These are phyloP conservation scores for Falco columbarius DNA, from an alignment of 2,797 vertebrate genomes.

Conservation along the genomic window DNA sequence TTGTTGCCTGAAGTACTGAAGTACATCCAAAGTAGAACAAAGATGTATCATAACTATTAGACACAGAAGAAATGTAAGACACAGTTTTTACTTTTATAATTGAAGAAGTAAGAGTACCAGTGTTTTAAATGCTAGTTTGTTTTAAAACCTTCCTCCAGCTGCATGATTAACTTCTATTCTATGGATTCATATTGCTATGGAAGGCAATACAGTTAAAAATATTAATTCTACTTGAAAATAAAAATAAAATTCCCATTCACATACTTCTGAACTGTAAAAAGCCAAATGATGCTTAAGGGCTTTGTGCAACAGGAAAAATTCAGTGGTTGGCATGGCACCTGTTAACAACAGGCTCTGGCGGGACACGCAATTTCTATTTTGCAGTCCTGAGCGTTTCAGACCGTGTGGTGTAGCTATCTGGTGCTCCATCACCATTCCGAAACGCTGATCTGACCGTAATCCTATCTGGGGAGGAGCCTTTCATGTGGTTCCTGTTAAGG, in stretches of 20 bases:
- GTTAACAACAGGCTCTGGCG: not conserved
- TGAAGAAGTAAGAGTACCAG: not conserved
- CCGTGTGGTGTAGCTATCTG: not conserved
- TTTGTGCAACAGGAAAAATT: not conserved
- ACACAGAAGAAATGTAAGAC: not conserved
- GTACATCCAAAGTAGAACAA: constrained; percentile 10
- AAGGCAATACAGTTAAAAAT: not conserved
- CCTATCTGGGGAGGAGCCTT: constrained; percentile 44
- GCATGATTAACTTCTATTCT: not conserved
- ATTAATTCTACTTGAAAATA: constrained; percentile 5
- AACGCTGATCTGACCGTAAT: constrained; percentile 19
- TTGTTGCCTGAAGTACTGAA: constrained; percentile 51
- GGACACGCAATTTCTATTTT: not conserved
- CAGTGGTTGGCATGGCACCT: constrained; percentile 16
- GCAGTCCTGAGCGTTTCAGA: not conserved
- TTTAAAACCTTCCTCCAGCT: not conserved
- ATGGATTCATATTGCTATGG: not conserved
- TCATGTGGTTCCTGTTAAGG: constrained; percentile 46
- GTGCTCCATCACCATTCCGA: not conserved
- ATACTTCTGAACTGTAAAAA: constrained; percentile 7
- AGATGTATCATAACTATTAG: not conserved
- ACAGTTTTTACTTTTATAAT: not conserved
- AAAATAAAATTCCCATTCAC: not conserved
- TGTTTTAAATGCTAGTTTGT: not conserved
- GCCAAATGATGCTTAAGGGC: not conserved